These are phyloP conservation scores for Poeciliopsis turrubarensis DNA, from an alignment of 2,113 vertebrate species.

Conservation along the genomic window DNA sequence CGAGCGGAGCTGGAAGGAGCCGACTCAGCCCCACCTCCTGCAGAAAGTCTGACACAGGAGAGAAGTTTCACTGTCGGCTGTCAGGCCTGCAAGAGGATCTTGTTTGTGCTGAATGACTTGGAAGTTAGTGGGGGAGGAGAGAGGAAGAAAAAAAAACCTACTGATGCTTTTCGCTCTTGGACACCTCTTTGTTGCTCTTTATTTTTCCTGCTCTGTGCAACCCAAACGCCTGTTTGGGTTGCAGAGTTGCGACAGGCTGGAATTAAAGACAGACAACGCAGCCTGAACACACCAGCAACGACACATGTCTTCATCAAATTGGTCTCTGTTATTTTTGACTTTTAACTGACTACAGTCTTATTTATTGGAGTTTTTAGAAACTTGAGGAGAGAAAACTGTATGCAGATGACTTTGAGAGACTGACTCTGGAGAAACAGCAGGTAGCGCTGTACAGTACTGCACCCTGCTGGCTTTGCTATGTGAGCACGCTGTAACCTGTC, in stretches of 20 bases:
- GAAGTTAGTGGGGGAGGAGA: slow-evolving; percentile 2
- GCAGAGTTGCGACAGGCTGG: not conserved
- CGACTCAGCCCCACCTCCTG: slow-evolving; percentile 30
- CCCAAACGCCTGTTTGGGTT: not conserved
- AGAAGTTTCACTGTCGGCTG: slow-evolving; percentile 43
- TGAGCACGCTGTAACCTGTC: not conserved
- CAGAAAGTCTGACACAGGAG: slow-evolving; percentile 35
- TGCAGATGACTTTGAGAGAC: not conserved
- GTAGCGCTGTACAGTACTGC: slow-evolving; percentile 42
- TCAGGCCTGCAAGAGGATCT: slow-evolving; percentile 10
- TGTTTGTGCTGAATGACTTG: slow-evolving; percentile 7
- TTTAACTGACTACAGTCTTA: not conserved
- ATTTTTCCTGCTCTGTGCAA: slow-evolving; percentile 4
- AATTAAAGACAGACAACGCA: not conserved
- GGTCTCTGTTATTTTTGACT: not conserved
- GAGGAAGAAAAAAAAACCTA: slow-evolving; percentile 2
- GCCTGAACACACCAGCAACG: no score
- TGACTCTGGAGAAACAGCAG: not conserved
- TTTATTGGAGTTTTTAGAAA: not conserved
- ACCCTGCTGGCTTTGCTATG: slow-evolving; percentile 45
- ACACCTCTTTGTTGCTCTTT: slow-evolving; percentile 4
- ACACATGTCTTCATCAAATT: not conserved
- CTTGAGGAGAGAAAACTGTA: not conserved
- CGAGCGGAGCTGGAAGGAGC: slow-evolving; percentile 47
- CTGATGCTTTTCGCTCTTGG: slow-evolving; percentile 3